Conservation (phyloP, 2,113 vertebrate genomes). For the Lepisosteus osseus region DNA sequence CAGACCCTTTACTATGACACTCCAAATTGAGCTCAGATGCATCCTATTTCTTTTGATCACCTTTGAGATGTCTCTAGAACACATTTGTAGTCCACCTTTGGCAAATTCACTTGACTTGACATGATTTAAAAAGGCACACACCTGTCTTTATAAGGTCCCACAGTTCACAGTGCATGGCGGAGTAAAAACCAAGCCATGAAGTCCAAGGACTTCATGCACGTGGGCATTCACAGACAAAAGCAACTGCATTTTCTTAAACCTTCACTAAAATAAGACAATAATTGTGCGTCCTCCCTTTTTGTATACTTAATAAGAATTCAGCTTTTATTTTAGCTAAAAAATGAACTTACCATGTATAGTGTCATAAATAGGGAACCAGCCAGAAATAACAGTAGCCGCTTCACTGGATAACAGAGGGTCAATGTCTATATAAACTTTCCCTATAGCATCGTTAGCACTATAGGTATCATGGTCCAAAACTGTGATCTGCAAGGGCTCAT, state of each 20-base stretch:
- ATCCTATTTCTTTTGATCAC: too few species aligned
- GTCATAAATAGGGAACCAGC: constrained; percentile 99
- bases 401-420: constrained; percentile 91
- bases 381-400: constrained; percentile 93
- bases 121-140: too few species aligned
- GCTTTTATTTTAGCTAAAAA: background rate
- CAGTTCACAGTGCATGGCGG: too few species aligned
- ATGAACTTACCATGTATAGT: constrained; percentile 86
- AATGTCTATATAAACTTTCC: constrained; percentile 98
- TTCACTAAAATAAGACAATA: too few species aligned
- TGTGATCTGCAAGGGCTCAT: constrained; percentile 94
- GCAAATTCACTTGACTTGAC: too few species aligned
- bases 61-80: too few species aligned
- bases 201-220: background rate
- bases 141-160: too few species aligned
- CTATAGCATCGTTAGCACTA: constrained; percentile 96
- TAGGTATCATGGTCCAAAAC: constrained; percentile 97
- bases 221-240: background rate
- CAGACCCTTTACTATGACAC: too few species aligned
- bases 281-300: background rate
- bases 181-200: too few species aligned
- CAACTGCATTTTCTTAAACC: too few species aligned
- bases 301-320: background rate
- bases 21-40: too few species aligned
- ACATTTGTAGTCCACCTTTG: too few species aligned